Base-by-base conservation (phyloP, 2,797 vertebrate species). In the Poecilia gillii region DNA sequence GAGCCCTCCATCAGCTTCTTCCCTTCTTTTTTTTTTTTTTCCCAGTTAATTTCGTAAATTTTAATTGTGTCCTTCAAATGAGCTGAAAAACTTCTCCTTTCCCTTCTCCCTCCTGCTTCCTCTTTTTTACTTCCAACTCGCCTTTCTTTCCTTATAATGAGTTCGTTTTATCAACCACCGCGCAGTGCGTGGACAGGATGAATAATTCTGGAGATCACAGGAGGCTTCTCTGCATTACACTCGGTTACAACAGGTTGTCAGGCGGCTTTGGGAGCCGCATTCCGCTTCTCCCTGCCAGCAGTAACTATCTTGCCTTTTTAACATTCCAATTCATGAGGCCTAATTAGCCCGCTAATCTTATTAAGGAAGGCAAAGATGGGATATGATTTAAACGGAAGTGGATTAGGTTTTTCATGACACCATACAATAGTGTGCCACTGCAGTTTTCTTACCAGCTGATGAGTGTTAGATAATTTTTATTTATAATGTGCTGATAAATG, bases 241-340 rank as follows among this genome's bases (percentile, higher is more conserved):
- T 92, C 11, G 25, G 86, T 94, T 94, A 87, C 93, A 93, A 93
- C 93, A 93, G 90, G 92, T 93, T 94, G 91, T 93, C 91, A 86
- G 84, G 79, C 89, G 78, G 87, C 86, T 90, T 80, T 85, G 80
- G 87, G 88, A 89, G 84, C 71, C 46, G 83, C 78, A 6, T 68
- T 77, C 72, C 55, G 36, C 72, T 76, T 81, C 59, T 80, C 11
- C 36, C 78, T 84, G 76, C 77, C 75, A 80, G 75, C 87, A 81
- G 46, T 74, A 82, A 85, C 86, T 91, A 78, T 82, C 83, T 74
- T 77, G 79, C 72, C 78, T 90, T 75, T 86, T 91, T 82, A 81
- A 62, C 80, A 73, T 84, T 77, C 6, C 74, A 71, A 82, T 79
- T 85, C 66, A 89, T 81, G 76, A 87, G 75, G 31, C 80, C 80